A percentile compares a stretch with the other conserved stretches of the same genome.
Conservation (phyloP, 2,797 vertebrate genomes). For the Podargus strigoides region DNA sequence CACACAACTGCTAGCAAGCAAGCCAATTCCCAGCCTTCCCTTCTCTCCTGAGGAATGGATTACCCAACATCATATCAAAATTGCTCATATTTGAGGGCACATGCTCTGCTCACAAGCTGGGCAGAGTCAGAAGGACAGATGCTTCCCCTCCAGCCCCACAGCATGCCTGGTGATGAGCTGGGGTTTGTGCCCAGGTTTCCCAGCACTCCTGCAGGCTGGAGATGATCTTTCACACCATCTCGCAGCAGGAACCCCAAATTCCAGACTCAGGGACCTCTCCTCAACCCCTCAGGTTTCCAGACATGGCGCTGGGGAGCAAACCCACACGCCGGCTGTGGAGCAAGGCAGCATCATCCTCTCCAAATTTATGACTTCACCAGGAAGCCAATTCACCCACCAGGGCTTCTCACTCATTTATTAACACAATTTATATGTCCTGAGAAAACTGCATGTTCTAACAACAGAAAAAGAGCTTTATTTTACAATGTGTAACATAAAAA, state of each 20-base stretch:
- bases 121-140: not conserved
- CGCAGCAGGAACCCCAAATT: not conserved
- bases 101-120: not conserved
- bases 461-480: not conserved
- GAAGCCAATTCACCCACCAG: slow-evolving; percentile 47
- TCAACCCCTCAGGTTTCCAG: not conserved
- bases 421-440: not conserved
- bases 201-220: not conserved
- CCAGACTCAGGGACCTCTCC: not conserved
- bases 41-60: not conserved
- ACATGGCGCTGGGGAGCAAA: not conserved
- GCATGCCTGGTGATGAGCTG: not conserved
- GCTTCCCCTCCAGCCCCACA: not conserved
- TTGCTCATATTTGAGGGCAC: not conserved
- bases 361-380: slow-evolving; percentile 46
- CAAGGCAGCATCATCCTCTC: not conserved
- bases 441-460: not conserved
- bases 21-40: not conserved
- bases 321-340: not conserved
- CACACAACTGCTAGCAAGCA: not conserved
- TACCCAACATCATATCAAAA: not conserved
- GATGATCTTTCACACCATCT: not conserved
- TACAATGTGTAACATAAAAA: not conserved
- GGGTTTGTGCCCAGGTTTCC: not conserved
- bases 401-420: slow-evolving; percentile 16